phyloP scores from a whole-genome alignment of 1,140 invertebrate species.

The Trypoxylus dichotomus region DNA sequence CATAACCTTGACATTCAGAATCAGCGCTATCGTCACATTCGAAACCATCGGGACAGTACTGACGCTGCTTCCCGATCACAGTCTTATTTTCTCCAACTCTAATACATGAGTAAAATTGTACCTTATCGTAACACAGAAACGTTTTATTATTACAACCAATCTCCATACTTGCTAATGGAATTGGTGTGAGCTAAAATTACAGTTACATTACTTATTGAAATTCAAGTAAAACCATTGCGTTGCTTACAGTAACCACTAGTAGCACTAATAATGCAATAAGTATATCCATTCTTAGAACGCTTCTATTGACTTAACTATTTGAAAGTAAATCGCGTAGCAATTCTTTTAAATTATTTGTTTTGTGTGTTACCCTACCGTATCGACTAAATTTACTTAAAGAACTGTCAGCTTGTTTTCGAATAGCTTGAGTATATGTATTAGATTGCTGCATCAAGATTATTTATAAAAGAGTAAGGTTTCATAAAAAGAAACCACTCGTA shows the following conservation, averaged over 20 bases:
- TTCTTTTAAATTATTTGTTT: background rate
- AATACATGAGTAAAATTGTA: background rate
- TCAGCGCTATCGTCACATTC: background rate
- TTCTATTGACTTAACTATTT: background rate
- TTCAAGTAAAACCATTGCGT: background rate
- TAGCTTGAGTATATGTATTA: background rate
- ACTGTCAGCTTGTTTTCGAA: background rate
- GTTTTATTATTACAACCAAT: constrained; percentile 8
- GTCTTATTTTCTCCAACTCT: background rate
- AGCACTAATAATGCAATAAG: too few relatives aligned
- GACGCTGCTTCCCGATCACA: background rate
- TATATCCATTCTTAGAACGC: background rate
- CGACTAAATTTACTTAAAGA: background rate
- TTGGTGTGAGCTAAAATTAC: background rate
- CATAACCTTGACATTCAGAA: background rate
- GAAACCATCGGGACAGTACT: background rate
- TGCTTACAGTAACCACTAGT: too few relatives aligned
- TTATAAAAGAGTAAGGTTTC: background rate
- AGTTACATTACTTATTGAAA: background rate
- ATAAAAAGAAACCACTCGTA: background rate
- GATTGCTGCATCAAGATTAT: background rate
- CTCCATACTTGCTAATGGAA: background rate
- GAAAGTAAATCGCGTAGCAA: background rate
- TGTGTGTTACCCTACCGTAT: background rate
- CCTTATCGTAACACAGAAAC: background rate